Conservation (phyloP, 1,140 invertebrate species). For the Hermatobates lingyangjiaoensis region DNA sequence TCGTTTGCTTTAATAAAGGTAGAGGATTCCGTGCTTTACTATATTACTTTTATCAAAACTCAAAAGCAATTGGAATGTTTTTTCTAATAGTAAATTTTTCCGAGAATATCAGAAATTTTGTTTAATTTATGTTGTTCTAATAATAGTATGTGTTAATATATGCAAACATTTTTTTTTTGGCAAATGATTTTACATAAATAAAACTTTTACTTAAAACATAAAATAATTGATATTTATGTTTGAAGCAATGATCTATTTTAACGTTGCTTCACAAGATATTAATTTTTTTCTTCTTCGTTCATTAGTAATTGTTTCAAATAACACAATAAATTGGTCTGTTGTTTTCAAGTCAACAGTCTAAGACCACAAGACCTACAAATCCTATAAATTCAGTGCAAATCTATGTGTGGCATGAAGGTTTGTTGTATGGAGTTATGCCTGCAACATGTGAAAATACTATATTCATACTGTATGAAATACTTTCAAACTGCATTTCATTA, state of each 20-base stretch:
- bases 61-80: background rate
- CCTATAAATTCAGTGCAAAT: too few species aligned
- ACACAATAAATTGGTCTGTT: too few species aligned
- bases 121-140: background rate
- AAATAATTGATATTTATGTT: background rate
- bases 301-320: too few species aligned
- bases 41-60: background rate
- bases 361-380: too few species aligned
- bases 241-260: background rate
- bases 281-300: background rate
- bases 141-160: background rate
- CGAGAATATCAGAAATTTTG: background rate
- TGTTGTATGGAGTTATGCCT: too few species aligned
- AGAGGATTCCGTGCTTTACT: background rate
- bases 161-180: background rate
- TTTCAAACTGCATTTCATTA: too few species aligned
- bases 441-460: too few species aligned
- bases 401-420: too few species aligned
- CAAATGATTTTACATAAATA: background rate
- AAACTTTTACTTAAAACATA: too few species aligned
- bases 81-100: background rate
- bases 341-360: too few species aligned
- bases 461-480: too few species aligned
- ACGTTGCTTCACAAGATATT: background rate
- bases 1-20: slow-evolving; percentile 16